These are phyloP conservation scores for Indicator indicator DNA, from an alignment of 2,113 vertebrate genomes.

Conservation along the genomic window DNA sequence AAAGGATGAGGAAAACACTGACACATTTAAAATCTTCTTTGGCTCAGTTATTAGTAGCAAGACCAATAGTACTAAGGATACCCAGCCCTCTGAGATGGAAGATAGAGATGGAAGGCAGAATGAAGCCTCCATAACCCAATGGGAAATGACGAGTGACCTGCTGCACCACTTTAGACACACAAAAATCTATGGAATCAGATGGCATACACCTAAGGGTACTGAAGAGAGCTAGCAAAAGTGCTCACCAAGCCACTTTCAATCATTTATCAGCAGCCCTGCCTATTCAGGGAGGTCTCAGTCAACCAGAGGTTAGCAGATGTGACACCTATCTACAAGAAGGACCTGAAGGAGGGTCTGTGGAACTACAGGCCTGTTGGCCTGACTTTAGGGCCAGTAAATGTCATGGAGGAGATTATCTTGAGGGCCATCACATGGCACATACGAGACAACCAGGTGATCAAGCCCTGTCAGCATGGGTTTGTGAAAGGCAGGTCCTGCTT, in stretches of 20 bases:
- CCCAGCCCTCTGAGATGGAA: not conserved
- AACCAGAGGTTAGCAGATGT: not conserved
- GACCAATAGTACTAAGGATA: not conserved
- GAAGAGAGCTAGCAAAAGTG: not conserved
- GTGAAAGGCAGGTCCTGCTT: not conserved
- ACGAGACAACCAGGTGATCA: not conserved
- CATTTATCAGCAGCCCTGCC: too few relatives aligned
- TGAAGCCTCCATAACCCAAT: not conserved
- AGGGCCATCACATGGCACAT: not conserved
- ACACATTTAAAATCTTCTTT: not conserved
- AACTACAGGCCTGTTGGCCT: not conserved
- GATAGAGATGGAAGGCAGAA: not conserved
- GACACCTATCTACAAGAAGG: too few relatives aligned
- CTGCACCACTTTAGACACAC: too few relatives aligned
- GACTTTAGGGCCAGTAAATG: not conserved
- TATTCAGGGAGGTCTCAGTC: not conserved
- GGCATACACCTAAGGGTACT: not conserved
- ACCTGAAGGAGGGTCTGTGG: not conserved
- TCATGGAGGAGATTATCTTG: not conserved
- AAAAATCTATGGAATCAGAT: rapidly evolving
- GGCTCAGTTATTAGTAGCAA: not conserved
- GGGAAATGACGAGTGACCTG: not conserved
- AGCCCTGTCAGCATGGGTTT: not conserved
- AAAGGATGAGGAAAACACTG: not conserved
- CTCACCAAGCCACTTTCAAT: not conserved